Percentiles rank a stretch among this genome's conserved stretches.
These are phyloP conservation scores for Trogon surrucura DNA, from an alignment of 2,113 vertebrate species.

Conservation along the genomic window DNA sequence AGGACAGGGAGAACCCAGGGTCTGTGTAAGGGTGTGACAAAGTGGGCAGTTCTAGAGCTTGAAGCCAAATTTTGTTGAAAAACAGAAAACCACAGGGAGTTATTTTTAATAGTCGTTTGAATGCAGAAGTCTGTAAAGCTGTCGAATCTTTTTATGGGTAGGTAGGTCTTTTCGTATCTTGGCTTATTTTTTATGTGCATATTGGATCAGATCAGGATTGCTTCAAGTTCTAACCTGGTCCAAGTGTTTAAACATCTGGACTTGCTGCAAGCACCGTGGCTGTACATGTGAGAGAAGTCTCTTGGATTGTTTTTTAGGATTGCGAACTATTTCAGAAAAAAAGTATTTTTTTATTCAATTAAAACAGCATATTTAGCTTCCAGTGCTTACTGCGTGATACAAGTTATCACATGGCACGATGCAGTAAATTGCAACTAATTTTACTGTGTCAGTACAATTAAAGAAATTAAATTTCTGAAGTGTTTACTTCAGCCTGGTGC, in stretches of 20 bases:
- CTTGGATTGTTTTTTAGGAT: background rate
- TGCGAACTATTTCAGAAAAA: background rate
- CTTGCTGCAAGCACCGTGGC: accelerated
- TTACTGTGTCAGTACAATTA: background rate
- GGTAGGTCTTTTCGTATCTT: background rate
- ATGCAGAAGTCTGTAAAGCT: background rate
- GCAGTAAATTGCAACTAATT: background rate
- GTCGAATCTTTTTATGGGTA: background rate
- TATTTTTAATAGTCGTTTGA: background rate
- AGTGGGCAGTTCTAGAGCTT: background rate
- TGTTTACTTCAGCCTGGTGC: background rate
- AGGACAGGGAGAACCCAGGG: background rate
- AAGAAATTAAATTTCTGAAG: background rate
- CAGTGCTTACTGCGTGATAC: background rate
- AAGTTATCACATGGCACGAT: background rate
- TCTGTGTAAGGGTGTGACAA: background rate
- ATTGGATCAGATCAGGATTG: background rate
- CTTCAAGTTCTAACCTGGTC: conserved; percentile 37
- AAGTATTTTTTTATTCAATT: background rate
- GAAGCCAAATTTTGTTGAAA: background rate
- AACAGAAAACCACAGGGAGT: background rate
- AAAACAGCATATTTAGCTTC: background rate
- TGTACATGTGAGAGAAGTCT: background rate
- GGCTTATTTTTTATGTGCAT: background rate
- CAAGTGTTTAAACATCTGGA: conserved; percentile 32